These are phyloP conservation scores for Drosophila quasianomalipes DNA, from an alignment of 2,888 invertebrate genomes.

Conservation along the genomic window DNA sequence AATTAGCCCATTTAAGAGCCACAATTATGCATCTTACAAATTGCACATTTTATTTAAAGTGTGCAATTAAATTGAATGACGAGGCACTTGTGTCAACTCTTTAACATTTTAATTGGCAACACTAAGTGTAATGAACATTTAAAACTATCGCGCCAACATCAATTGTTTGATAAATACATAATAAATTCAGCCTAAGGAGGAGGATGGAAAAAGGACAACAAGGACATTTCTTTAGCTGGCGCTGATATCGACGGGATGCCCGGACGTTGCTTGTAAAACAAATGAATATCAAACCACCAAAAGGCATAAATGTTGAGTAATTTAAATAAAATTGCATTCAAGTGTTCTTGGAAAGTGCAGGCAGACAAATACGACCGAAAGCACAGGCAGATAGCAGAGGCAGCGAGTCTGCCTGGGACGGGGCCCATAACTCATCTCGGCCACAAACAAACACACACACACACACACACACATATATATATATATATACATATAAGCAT, in stretches of 20 bases:
- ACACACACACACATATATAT: not conserved
- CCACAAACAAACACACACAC: conserved; percentile 13
- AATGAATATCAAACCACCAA: conserved; percentile 60
- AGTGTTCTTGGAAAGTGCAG: conserved; percentile 58
- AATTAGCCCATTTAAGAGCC: not conserved
- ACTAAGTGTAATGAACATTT: conserved; percentile 64
- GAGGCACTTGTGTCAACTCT: conserved; percentile 34
- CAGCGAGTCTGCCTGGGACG: conserved; percentile 1
- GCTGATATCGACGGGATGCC: conserved; percentile 12
- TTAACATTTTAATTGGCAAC: conserved; percentile 65
- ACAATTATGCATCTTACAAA: not conserved
- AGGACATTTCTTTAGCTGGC: conserved; percentile 1
- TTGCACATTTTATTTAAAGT: conserved; percentile 3
- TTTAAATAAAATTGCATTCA: conserved; percentile 80
- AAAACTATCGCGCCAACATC: conserved; percentile 62
- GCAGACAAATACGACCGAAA: not conserved
- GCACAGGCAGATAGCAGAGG: conserved; percentile 21
- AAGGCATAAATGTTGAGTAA: conserved; percentile 74
- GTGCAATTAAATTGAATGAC: not conserved
- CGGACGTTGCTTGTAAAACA: conserved; percentile 49
- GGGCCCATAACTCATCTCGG: conserved; percentile 67
- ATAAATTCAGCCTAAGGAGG: conserved; percentile 7
- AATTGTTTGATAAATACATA: conserved; percentile 53
- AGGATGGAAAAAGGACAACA: conserved; percentile 6
- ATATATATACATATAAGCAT: not conserved